phyloP scores from a whole-genome alignment of 2,888 invertebrate species.

The Watsonalla binaria region DNA sequence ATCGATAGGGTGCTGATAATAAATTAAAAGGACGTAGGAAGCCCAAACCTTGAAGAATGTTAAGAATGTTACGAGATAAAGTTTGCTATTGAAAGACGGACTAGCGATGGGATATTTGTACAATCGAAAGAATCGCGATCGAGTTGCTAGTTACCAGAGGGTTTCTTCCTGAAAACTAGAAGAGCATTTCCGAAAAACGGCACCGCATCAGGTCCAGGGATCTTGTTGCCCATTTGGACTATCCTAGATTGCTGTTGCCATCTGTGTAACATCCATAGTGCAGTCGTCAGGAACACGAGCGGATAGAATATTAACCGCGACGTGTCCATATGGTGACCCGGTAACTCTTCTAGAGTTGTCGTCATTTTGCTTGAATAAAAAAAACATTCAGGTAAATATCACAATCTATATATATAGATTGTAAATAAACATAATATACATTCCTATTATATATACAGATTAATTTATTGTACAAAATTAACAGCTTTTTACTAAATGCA shows the following conservation, averaged over 20 bases:
- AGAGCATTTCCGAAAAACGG: slow-evolving; percentile 86
- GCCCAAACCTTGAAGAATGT: no score
- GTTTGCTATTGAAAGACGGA: no score
- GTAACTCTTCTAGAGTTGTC: slow-evolving; percentile 24
- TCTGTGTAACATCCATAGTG: slow-evolving; percentile 55
- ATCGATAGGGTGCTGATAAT: no score
- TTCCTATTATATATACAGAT: no score
- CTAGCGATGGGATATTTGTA: no score
- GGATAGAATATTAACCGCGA: slow-evolving; percentile 46
- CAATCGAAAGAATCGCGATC: no score
- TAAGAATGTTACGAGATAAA: no score
- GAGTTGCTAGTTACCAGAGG: slow-evolving; percentile 67
- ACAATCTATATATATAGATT: no score
- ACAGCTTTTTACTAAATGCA: no score
- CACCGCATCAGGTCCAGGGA: slow-evolving; percentile 82
- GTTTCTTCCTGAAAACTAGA: slow-evolving; percentile 79
- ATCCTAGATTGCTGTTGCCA: slow-evolving; percentile 73
- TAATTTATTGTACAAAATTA: no score
- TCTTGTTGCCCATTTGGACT: slow-evolving; percentile 79
- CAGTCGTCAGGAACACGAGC: slow-evolving; percentile 42
- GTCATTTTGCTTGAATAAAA: slow-evolving; percentile 32
- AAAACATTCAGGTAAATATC: neutral
- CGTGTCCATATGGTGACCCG: slow-evolving; percentile 15
- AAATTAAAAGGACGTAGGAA: no score
- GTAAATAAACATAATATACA: no score